Evolutionary conservation across 2,888 invertebrate species (phyloP).

Genomic region (Heteropelma amictum): DNA sequence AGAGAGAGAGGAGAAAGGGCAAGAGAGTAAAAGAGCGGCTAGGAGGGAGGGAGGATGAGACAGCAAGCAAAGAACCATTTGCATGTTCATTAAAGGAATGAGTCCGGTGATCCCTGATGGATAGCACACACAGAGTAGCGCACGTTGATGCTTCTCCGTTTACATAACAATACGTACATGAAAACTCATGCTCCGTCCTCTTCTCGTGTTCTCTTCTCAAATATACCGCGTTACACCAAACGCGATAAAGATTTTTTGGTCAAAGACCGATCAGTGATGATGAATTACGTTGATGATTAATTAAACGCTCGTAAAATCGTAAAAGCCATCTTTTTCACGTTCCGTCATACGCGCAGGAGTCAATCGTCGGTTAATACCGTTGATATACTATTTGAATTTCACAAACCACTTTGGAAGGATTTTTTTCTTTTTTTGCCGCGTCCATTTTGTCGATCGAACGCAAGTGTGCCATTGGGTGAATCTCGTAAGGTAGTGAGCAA

Average conservation of each 20-base stretch:
- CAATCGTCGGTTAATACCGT: no score
- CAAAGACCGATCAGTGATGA: background rate
- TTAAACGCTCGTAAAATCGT: no score
- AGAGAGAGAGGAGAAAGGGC: background rate
- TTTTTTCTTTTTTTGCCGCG: no score
- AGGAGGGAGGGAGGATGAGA: slow-evolving; percentile 28
- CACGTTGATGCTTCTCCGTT: slow-evolving; percentile 43
- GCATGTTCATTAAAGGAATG: slow-evolving; percentile 58
- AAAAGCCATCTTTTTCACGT: no score
- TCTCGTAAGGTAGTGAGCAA: no score
- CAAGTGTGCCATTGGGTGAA: no score
- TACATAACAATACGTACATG: slow-evolving; percentile 30
- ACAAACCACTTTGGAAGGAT: no score
- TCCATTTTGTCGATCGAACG: no score
- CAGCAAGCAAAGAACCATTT: slow-evolving; percentile 53
- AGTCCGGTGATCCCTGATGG: slow-evolving; percentile 49
- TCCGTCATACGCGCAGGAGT: no score
- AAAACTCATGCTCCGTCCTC: background rate
- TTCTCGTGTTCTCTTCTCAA: background rate
- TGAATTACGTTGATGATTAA: no score
- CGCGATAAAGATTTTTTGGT: background rate
- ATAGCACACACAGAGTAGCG: slow-evolving; percentile 14
- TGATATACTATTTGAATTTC: no score
- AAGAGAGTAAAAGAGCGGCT: background rate
- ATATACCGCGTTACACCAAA: background rate